Conservation (phyloP, 2,888 invertebrate genomes). For the Andrena minutula region DNA sequence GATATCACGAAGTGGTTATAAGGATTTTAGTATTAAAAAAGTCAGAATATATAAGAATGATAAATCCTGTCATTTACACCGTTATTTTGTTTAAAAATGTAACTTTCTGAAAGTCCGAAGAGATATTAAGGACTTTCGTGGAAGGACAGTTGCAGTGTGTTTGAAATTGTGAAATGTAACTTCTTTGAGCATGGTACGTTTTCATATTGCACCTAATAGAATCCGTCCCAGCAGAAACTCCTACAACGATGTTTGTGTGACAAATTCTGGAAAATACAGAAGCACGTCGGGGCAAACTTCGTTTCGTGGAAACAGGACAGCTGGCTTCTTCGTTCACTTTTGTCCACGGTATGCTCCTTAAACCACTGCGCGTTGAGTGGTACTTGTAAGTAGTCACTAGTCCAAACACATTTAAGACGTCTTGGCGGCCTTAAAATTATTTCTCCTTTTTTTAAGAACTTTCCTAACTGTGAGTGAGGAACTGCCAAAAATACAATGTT, state of each 20-base stretch:
- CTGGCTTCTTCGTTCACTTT: conserved; percentile 1
- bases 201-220: neutral
- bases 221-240: neutral
- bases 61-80: too few species aligned
- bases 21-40: too few species aligned
- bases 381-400: neutral
- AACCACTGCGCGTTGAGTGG: neutral
- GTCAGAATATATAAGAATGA: too few species aligned
- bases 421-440: too few species aligned
- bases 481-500: too few species aligned
- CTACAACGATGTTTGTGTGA: neutral
- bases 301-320: neutral
- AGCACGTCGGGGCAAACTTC: neutral
- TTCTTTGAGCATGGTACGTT: neutral
- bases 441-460: neutral
- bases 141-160: neutral
- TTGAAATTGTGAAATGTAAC: neutral
- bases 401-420: neutral
- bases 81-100: too few species aligned
- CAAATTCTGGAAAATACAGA: conserved; percentile 14
- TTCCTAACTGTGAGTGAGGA: too few species aligned
- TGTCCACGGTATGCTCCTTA: conserved; percentile 4
- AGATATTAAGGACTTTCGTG: neutral
- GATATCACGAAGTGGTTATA: too few species aligned
- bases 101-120: too few species aligned